Evolutionary conservation across 2,888 invertebrate species (phyloP).

Genomic region (Napeogenes inachia): DNA sequence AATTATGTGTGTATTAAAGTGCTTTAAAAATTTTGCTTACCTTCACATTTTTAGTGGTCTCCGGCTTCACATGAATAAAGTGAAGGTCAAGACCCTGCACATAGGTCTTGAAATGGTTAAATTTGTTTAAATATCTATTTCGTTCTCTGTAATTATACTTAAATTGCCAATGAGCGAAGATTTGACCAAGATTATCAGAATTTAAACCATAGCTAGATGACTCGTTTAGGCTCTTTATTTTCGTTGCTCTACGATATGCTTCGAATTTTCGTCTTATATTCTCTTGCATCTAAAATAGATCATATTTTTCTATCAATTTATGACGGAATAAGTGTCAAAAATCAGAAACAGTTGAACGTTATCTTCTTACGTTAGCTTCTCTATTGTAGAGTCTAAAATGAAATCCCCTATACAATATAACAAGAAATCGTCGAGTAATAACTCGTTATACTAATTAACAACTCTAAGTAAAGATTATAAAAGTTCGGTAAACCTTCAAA

Average conservation of each 20-base stretch:
- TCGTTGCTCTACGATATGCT: conserved; percentile 54
- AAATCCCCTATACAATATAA: not conserved
- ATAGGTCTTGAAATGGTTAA: conserved; percentile 85
- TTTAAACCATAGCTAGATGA: conserved; percentile 90
- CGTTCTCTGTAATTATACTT: conserved; percentile 80
- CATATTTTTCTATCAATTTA: conserved; percentile 5
- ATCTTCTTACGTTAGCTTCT: no score
- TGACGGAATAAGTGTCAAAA: not conserved
- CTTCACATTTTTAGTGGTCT: conserved; percentile 46
- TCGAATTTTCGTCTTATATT: conserved; percentile 75
- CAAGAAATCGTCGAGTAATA: not conserved
- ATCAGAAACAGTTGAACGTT: no score
- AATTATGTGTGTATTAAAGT: not conserved
- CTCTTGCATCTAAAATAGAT: conserved; percentile 66
- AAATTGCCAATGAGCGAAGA: conserved; percentile 87
- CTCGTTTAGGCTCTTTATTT: conserved; percentile 70
- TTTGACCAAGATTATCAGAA: conserved; percentile 78
- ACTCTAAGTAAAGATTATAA: conserved; percentile 10
- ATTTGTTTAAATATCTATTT: conserved; percentile 81
- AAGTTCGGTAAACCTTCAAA: conserved; percentile 17
- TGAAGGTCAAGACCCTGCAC: conserved; percentile 86
- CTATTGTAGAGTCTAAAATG: no score
- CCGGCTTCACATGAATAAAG: conserved; percentile 83
- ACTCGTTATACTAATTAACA: conserved; percentile 3
- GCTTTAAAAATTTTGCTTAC: conserved; percentile 32